Evolutionary conservation across 2,797 vertebrate genomes (phyloP).

Genomic region (Chanos chanos): DNA sequence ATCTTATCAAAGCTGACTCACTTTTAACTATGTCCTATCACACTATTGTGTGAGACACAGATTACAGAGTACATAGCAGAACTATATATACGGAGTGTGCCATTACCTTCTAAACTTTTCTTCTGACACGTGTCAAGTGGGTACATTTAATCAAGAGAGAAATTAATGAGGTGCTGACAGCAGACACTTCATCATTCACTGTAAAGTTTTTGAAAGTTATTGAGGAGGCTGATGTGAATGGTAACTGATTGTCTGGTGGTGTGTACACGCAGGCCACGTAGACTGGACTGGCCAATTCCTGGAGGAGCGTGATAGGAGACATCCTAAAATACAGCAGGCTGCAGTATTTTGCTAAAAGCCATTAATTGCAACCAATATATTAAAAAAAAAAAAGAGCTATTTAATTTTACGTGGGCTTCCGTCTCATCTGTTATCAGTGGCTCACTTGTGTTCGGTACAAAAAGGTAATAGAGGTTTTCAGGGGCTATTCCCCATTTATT

Average conservation of each 20-base stretch:
- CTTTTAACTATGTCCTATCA: constrained; percentile 32
- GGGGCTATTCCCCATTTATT: constrained; percentile 70
- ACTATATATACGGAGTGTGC: not conserved
- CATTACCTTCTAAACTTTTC: constrained; percentile 46
- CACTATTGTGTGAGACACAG: constrained; percentile 11
- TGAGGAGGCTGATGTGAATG: constrained; percentile 57
- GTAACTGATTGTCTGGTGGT: constrained; percentile 64
- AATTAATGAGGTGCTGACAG: constrained; percentile 66
- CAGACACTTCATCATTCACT: constrained; percentile 70
- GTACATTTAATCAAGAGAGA: constrained; percentile 64
- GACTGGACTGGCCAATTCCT: constrained; percentile 65
- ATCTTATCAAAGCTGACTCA: constrained; percentile 12
- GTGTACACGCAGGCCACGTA: constrained; percentile 53
- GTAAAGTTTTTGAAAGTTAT: constrained; percentile 66
- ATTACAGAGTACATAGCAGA: not conserved
- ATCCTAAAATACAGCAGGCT: constrained; percentile 57
- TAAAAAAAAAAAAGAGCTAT: constrained; percentile 53
- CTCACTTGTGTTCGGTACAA: constrained; percentile 62
- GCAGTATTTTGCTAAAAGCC: constrained; percentile 55
- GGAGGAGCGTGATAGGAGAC: constrained; percentile 60
- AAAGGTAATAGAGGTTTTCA: constrained; percentile 70
- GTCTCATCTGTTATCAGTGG: constrained; percentile 70
- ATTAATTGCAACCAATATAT: constrained; percentile 64
- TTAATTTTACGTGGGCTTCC: constrained; percentile 61
- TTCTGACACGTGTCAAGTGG: constrained; percentile 58